Base-by-base conservation (phyloP, 2,113 vertebrate species). In the Rhodinocichla rosea region DNA sequence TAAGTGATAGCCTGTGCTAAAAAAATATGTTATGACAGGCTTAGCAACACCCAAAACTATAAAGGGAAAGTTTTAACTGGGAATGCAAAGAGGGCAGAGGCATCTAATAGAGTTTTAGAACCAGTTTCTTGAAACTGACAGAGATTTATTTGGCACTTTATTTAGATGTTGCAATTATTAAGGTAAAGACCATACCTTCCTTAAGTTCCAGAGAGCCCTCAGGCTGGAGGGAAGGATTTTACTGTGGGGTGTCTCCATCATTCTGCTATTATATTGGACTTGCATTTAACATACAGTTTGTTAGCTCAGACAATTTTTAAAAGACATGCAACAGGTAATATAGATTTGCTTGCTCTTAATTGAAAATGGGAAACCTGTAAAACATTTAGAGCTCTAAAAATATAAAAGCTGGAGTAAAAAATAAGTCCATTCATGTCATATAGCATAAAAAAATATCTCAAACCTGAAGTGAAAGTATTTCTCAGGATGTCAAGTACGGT, bases 71-170 rank as follows among this genome's bases (percentile, higher is more conserved):
- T 87, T 97, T 95, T 86, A 95, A 44, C 76, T 65, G 40, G 73
- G 84, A 97, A 88, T 88, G 49, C 27, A 90, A 91, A 88, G 79
- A 95, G 52, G 35, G 35, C 69, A 92, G 76, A 89, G 84, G 85
- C 52, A 95, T 40, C 50, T 87, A 94, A 50, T 21, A 93, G 83
- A 95, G 65, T 74, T 85, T 90, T 90, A 79, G 77, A 96, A 96
- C 64, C 40, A 60, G 68, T 78, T 96, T 94, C 56, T 86, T 65
- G 84, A 93, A 83, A 69, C 64, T 95, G 74, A 80, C 68, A 57
- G 45, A 94, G 74, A 88, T 76, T 95, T 96, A 84, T 92, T 82
- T 81, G 87, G 76, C 42, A 49, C 77, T 96, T 94, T 94, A 88
- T 96, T 93, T 94, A 78, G 52, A 95, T 52, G 70, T 70, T 88